Evolutionary conservation across 1,140 invertebrate species (phyloP).

Genomic region (Ceratina japonica): DNA sequence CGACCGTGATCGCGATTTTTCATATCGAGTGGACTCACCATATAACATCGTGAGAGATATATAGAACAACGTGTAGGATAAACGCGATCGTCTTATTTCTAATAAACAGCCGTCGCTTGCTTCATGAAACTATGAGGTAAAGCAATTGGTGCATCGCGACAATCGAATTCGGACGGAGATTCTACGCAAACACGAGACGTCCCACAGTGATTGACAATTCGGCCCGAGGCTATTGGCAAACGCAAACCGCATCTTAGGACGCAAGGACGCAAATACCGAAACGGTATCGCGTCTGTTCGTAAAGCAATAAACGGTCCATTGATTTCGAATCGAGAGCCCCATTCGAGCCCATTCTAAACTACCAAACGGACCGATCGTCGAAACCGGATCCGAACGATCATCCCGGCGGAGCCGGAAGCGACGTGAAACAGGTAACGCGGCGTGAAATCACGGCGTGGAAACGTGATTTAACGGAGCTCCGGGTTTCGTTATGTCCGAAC

Average conservation of each 20-base stretch:
- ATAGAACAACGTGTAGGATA: too few relatives aligned
- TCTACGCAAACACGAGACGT: slow-evolving; percentile 21
- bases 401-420: background rate
- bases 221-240: slow-evolving; percentile 1
- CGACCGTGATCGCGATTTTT: too few relatives aligned
- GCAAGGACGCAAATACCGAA: too few relatives aligned
- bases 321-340: slow-evolving; percentile 1
- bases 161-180: background rate
- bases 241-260: slow-evolving; percentile 8
- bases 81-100: too few relatives aligned
- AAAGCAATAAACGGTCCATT: slow-evolving; percentile 27
- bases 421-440: slow-evolving; percentile 20
- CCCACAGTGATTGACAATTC: slow-evolving; percentile 27
- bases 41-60: too few relatives aligned
- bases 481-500: slow-evolving; percentile 5
- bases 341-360: background rate
- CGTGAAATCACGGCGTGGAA: background rate
- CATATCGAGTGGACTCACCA: too few relatives aligned
- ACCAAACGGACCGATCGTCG: background rate
- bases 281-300: too few relatives aligned
- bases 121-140: too few relatives aligned
- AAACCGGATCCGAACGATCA: background rate
- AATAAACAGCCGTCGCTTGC: too few relatives aligned
- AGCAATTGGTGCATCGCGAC: too few relatives aligned
- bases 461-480: background rate